Conservation (phyloP, 2,888 invertebrate genomes). For the Metacarcinus magister region DNA sequence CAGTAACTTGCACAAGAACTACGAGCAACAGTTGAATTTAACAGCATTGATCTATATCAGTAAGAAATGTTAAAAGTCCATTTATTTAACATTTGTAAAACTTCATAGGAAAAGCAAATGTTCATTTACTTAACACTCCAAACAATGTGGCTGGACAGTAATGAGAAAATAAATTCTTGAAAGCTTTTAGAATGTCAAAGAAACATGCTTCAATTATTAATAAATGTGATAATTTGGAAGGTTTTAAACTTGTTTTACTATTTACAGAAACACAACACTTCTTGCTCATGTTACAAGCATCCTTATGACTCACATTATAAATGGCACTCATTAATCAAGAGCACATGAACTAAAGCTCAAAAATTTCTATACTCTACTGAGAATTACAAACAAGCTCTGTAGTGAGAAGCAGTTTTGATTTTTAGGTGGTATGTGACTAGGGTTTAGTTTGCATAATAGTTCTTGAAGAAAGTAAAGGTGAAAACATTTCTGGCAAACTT, state of each 20-base stretch:
- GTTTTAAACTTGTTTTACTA: not conserved
- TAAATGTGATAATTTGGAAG: not conserved
- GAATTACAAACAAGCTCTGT: constrained; percentile 17
- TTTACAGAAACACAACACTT: constrained; percentile 11
- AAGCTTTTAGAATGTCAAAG: not conserved
- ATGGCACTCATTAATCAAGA: constrained; percentile 57
- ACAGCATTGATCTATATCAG: not conserved
- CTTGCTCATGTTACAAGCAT: not conserved
- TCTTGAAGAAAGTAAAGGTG: constrained; percentile 42
- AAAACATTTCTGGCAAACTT: not conserved
- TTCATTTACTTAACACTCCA: constrained; percentile 28
- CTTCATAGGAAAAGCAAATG: constrained; percentile 7
- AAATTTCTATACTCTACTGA: not conserved
- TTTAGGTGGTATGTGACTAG: constrained; percentile 62
- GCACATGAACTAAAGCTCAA: constrained; percentile 13
- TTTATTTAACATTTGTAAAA: not conserved
- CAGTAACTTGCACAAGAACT: not conserved
- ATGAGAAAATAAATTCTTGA: not conserved
- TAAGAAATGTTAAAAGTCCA: constrained; percentile 28
- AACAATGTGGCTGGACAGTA: constrained; percentile 42
- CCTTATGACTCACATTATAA: constrained; percentile 52
- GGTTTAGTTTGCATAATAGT: constrained; percentile 36
- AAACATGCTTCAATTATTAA: constrained; percentile 7
- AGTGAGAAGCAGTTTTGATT: constrained; percentile 55
- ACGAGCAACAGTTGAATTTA: not conserved